Base-by-base conservation (phyloP, 2,113 vertebrate species). In the Equus quagga region DNA sequence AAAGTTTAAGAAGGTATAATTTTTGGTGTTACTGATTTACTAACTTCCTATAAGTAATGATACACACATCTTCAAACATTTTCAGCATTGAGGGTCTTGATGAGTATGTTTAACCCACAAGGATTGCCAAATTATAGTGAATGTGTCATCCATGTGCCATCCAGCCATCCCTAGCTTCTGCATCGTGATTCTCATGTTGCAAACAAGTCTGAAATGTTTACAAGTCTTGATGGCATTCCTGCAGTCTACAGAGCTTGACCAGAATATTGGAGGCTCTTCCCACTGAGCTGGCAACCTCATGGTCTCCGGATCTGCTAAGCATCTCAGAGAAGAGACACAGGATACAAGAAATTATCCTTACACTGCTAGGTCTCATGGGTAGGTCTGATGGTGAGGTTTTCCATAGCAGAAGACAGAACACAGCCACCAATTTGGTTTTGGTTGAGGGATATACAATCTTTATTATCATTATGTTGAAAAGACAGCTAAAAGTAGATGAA, bases 351-450 rank as follows among this genome's bases (percentile, higher is more conserved):
- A 24, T 13, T 9, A 31, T 44, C 33, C 13, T 28, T 18, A 31
- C 0, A 0, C 24, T 14, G 0, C 31, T 2, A 23, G 6, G 31
- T 80, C 51, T 78, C 17, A 1, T 15, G 33, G 8, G 17, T n/a
- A n/a, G 33, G 3, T 44, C 54, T 2, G 3, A 14, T 46, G 5
- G 17, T 1, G 0, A 31, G 41, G 18, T 54, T 72, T 44, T 62
- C 64, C 41, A 13, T 0, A 8, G 21, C 21, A 26, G n/a, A 73
- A 44, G 1, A 12, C 10, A 75, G 41, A 73, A 26, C 12, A 21
- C 36, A 26, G 13, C 54, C 4, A 36, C 5, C 76, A 4, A 5
- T 8, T n/a, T 44, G 14, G 1, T 12, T 56, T 56, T 8, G 12
- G 46, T n/a, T 83, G 15, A 75, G 12, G 46, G 1, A 5, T 36